These are phyloP conservation scores for Pelagia noctiluca DNA, from an alignment of 30 jellyfish, hydroid and myxozoan genomes.

Conservation along the genomic window DNA sequence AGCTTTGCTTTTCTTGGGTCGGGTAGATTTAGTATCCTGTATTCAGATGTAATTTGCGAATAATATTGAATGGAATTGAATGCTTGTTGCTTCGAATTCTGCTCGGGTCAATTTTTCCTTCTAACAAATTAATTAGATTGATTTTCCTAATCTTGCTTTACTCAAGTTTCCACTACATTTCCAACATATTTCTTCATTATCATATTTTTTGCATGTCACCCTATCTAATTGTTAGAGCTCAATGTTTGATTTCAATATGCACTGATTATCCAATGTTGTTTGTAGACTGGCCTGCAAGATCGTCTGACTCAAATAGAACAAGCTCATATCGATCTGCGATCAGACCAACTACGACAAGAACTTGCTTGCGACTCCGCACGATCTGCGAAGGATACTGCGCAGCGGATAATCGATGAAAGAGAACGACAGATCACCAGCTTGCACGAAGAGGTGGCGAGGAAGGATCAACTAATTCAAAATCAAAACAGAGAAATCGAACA, in stretches of 20 bases:
- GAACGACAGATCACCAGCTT: slow-evolving; percentile 54
- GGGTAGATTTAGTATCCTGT: too few species aligned
- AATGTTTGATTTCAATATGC: too few species aligned
- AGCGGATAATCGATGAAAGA: slow-evolving; percentile 62
- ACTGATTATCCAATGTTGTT: too few species aligned
- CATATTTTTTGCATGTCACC: too few species aligned
- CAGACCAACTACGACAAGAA: slow-evolving; percentile 72
- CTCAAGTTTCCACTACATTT: too few species aligned
- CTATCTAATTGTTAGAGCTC: too few species aligned
- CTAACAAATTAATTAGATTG: background rate
- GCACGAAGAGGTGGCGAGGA: slow-evolving; percentile 84
- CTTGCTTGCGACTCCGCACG: slow-evolving; percentile 68
- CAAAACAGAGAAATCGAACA: slow-evolving; percentile 69
- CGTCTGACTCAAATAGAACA: slow-evolving; percentile 74
- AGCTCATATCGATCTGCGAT: slow-evolving; percentile 51
- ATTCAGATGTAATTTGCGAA: too few species aligned
- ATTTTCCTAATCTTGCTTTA: background rate
- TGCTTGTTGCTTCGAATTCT: background rate
- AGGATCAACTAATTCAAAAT: slow-evolving; percentile 65
- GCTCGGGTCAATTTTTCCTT: too few species aligned
- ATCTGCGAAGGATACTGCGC: slow-evolving; percentile 67
- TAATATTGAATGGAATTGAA: background rate
- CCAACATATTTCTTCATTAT: too few species aligned
- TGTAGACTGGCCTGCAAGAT: slow-evolving; percentile 73
- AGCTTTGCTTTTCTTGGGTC: too few species aligned